Evolutionary conservation across 2,797 vertebrate genomes (phyloP).

Genomic region (Acanthurus tractus): DNA sequence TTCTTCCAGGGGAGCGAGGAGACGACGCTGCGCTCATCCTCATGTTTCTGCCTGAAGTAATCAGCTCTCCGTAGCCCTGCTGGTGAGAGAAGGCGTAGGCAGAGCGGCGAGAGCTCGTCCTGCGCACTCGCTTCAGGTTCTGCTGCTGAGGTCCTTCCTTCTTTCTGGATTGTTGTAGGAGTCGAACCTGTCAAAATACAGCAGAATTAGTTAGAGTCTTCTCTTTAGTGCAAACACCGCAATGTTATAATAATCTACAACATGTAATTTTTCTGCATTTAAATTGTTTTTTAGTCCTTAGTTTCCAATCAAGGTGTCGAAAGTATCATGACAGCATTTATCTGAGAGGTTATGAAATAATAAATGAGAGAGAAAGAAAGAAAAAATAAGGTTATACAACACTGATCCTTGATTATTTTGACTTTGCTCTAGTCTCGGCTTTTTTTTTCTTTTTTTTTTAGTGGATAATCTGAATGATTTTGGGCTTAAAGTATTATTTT

Average conservation of each 20-base stretch:
- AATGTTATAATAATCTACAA: background rate
- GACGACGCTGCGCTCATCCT: conserved; percentile 59
- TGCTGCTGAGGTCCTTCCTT: conserved; percentile 80
- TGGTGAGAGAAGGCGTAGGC: conserved; percentile 90
- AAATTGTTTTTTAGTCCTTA: too few relatives aligned
- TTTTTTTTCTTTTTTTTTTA: too few relatives aligned
- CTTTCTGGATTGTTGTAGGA: conserved; percentile 82
- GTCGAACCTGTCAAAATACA: conserved; percentile 80
- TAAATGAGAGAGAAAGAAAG: too few relatives aligned
- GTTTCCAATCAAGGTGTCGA: too few relatives aligned
- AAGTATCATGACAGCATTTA: too few relatives aligned
- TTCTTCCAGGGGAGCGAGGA: conserved; percentile 68
- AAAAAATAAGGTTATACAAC: too few relatives aligned
- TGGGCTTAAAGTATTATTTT: too few relatives aligned
- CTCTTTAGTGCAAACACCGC: background rate
- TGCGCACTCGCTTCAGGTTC: conserved; percentile 82
- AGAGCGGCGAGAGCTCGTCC: conserved; percentile 88
- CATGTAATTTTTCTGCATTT: too few relatives aligned
- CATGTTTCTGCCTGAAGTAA: conserved; percentile 91
- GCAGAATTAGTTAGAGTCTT: background rate
- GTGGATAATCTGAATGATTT: too few relatives aligned
- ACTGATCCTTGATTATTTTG: too few relatives aligned
- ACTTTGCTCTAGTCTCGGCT: too few relatives aligned
- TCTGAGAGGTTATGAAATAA: too few relatives aligned
- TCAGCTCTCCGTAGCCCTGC: conserved; percentile 89